Evolutionary conservation across 2,888 invertebrate genomes (phyloP).

Genomic region (Resseliella maxima): DNA sequence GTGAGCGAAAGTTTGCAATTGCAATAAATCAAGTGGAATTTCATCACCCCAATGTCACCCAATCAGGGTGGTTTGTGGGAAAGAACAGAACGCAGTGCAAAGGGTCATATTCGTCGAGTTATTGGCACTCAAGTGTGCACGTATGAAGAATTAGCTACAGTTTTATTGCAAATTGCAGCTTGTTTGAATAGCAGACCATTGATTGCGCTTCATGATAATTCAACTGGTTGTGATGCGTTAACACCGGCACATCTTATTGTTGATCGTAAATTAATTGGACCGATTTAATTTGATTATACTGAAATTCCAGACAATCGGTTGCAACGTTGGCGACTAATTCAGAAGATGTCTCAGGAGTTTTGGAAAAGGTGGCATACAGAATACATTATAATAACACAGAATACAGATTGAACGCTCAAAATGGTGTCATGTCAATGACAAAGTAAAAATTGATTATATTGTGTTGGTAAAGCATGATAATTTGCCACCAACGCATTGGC

Average conservation of each 20-base stretch:
- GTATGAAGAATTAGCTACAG: neutral
- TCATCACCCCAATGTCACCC: conserved; percentile 62
- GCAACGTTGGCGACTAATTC: neutral
- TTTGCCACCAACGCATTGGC: neutral
- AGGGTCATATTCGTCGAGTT: conserved; percentile 17
- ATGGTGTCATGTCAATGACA: neutral
- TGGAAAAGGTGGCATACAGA: neutral
- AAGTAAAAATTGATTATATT: neutral
- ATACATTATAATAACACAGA: neutral
- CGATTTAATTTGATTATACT: neutral
- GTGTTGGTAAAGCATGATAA: neutral
- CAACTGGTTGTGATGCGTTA: neutral
- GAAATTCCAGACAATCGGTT: neutral
- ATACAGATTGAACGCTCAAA: neutral
- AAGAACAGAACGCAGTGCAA: conserved; percentile 59
- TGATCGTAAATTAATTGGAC: neutral
- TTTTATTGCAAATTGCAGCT: conserved; percentile 6
- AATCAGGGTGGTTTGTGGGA: conserved; percentile 64
- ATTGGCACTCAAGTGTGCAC: neutral
- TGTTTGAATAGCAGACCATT: conserved; percentile 25
- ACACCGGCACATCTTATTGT: neutral
- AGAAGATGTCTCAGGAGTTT: neutral
- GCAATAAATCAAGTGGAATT: conserved; percentile 62
- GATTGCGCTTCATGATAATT: neutral
- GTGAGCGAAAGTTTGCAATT: conserved; percentile 59